Base-by-base conservation (phyloP, 2,797 vertebrate species). In the Graptemys geographica region DNA sequence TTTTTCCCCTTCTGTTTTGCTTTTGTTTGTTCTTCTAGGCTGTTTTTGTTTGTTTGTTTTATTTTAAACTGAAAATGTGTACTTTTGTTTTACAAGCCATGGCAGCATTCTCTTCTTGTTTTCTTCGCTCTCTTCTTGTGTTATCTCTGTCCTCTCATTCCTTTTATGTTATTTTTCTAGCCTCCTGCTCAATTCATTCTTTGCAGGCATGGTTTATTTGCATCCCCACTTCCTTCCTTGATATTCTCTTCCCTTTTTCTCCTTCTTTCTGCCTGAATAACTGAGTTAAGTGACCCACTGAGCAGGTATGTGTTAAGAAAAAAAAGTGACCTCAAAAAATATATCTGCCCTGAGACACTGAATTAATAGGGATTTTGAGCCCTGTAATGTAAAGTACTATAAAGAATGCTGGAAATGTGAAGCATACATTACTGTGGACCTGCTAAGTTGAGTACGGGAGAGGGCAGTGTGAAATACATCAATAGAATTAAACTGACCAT, bases 291-390 rank as follows among this genome's bases (percentile, higher is more conserved):
- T 93, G 79, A 83, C 33, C 81, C 44, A 76, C 57, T 89, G 79
- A 62, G 56, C 33, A 94, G 37, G 37, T 76, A 52, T 74, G 18
- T 37, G 62, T 8, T 13, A 83, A 83, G 83, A 88, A 93, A 33
- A 84, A 74, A 2, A 41, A 51, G 79, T 87, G 87, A n/a, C 21
- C 37, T 96, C 65, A 84, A 81, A 65, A 57, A 88, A 89, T 81
- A 11, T 79, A 86, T n/a, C 37, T 93, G 83, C 37, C 87, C 23
- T 1, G 44, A 94, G 87, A 62, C 91, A 88, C 86, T 76, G 91
- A 83, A 92, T 96, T 92, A 97, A 96, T 94, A 89, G 87, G 55
- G 79, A 83, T 78, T 72, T 86, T 84, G 90, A 94, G 52, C 41
- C 44, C 23, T 92, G 2, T 85, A 59, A 79, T 92, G 49, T 7